A percentile compares a stretch with the other conserved stretches of the same genome.
phyloP scores from a whole-genome alignment of 2,888 invertebrate genomes.

The Anagyrus pseudococci region DNA sequence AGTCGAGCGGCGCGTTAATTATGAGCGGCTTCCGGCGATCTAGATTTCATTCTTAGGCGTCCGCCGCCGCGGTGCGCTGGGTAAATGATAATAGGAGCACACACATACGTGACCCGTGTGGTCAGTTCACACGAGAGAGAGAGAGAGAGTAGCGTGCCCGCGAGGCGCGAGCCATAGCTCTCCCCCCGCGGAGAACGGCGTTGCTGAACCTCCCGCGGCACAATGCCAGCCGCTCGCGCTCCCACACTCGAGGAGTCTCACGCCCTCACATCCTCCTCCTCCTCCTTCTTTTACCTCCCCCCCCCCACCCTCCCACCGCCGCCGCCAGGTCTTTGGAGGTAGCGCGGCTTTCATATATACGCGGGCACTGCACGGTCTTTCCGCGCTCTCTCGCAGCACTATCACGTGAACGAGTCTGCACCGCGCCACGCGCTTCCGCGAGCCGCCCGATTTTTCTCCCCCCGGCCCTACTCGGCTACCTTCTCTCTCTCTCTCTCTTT shows the following conservation, averaged over 20 bases:
- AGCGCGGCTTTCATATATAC: slow-evolving; percentile 34
- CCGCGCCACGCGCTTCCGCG: slow-evolving; percentile 22
- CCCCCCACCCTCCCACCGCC: slow-evolving; percentile 43
- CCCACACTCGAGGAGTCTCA: slow-evolving; percentile 61
- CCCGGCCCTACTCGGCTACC: neutral
- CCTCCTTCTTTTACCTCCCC: slow-evolving; percentile 62
- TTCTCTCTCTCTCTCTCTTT: neutral
- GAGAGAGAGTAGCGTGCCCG: slow-evolving; percentile 50
- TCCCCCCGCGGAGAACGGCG: too few species aligned
- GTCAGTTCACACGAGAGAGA: slow-evolving; percentile 61
- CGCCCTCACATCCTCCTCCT: slow-evolving; percentile 61
- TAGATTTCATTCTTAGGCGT: slow-evolving; percentile 62
- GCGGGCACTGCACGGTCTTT: slow-evolving; percentile 3
- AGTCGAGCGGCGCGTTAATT: slow-evolving; percentile 55
- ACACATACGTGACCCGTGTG: slow-evolving; percentile 61
- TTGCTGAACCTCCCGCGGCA: slow-evolving; percentile 41
- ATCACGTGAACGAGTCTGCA: slow-evolving; percentile 6
- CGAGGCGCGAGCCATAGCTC: slow-evolving; percentile 18
- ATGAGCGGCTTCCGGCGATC: slow-evolving; percentile 62
- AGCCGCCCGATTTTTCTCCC: slow-evolving; percentile 28
- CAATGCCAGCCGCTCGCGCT: slow-evolving; percentile 54
- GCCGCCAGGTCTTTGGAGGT: too few species aligned
- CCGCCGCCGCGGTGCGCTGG: too few species aligned
- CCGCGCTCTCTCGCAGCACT: neutral
- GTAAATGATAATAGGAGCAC: slow-evolving; percentile 58